These are phyloP conservation scores for Cercocebus atys DNA, from an alignment of 2,113 vertebrate species.

Conservation along the genomic window DNA sequence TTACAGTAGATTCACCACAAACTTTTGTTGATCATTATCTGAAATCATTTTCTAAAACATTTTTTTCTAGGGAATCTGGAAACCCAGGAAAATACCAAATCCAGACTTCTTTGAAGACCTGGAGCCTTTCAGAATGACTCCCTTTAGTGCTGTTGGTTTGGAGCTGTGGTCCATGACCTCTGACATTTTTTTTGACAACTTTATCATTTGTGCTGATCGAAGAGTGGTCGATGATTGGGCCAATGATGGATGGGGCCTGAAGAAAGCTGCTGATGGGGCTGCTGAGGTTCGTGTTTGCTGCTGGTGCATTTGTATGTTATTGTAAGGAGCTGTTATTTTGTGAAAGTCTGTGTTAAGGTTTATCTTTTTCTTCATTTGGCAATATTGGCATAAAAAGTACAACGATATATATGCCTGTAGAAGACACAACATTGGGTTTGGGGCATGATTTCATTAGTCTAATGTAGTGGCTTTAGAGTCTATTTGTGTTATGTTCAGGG, in stretches of 20 bases:
- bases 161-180: slow-evolving; percentile 99
- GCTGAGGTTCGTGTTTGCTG: slow-evolving; percentile 88
- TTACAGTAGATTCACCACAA: not conserved
- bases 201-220: slow-evolving; percentile 93
- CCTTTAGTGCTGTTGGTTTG: slow-evolving; percentile 94
- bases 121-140: slow-evolving; percentile 95
- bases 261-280: slow-evolving; percentile 96
- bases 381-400: not conserved
- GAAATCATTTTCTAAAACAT: slow-evolving; percentile 22
- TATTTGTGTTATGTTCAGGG: not conserved
- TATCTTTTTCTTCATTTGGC: not conserved
- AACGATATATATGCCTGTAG: not conserved
- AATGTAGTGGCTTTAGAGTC: not conserved
- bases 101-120: slow-evolving; percentile 97
- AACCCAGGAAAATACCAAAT: slow-evolving; percentile 96
- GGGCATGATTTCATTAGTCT: not conserved
- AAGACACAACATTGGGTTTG: not conserved
- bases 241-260: slow-evolving; percentile 94
- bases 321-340: not conserved
- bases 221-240: slow-evolving; percentile 94
- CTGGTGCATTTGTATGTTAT: not conserved
- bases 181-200: slow-evolving; percentile 99
- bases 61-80: slow-evolving; percentile 94
- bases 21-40: not conserved
- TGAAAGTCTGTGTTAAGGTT: not conserved